Evolutionary conservation across 2,113 vertebrate genomes (phyloP), one percentile per base, ranked within the genome.

Genomic region (Chlamydotis undulata): DNA sequence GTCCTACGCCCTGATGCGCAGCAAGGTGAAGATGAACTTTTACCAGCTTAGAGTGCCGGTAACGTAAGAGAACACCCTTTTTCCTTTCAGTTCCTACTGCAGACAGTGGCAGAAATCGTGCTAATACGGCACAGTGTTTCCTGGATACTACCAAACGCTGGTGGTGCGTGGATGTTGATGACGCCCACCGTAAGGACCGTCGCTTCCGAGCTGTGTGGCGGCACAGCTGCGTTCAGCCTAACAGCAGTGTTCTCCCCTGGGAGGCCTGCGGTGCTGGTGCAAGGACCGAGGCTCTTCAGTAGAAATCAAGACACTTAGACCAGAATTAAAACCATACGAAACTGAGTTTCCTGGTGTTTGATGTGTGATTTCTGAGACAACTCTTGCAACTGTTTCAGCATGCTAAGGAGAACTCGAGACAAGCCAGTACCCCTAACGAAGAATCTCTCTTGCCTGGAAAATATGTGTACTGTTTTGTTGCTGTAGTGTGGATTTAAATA

Each of bases 161-260:
- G 6, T 9, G 26, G 5, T 6, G 25, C 6, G 24, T 4, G 23
- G 35, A 6, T 14, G 50, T 0, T 3, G 29, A 4, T 7, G 35
- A 8, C 12, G 23, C 11, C 21, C 0, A 3, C 22, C 4, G 7
- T 4, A 1, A 8, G 9, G 29, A 8, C 17, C 2, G 3, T 12
- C 25, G 0, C 14, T 12, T 16, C 39, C 6, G 4, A 16, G 23
- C 47, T 4, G 37, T 1, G 21, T 2, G 33, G 14, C 37, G 19
- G 18, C 23, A 12, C 52, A 0, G 10, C 6, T 4, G 1, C 0
- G 12, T 0, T n/a, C 78, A 14, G 41, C 47, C 6, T 0, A 0
- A 12, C 0, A 1, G 21, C 0, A 5, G 12, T 17, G 3, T 1
- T 13, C 19, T 8, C 26, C 29, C 53, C 6, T 2, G 7, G 2